phyloP scores from a whole-genome alignment of 2,113 vertebrate genomes.

The Peromyscus polionotus region DNA sequence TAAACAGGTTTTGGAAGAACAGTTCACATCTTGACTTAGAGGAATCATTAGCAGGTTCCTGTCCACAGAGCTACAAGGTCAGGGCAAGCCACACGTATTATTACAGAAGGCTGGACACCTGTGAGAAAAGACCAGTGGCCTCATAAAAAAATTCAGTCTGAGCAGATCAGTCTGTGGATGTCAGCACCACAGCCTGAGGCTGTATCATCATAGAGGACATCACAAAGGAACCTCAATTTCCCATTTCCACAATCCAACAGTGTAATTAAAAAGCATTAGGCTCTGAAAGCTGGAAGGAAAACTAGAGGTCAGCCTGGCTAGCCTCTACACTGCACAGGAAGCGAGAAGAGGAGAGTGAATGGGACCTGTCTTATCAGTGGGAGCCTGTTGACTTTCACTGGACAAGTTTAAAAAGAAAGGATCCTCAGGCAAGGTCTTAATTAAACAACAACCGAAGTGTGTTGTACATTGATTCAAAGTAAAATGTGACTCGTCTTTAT shows the following conservation, averaged over 20 bases:
- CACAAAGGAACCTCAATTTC: background rate
- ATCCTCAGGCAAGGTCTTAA: conserved; percentile 54
- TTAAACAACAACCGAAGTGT: conserved; percentile 25
- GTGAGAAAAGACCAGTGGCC: background rate
- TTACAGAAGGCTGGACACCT: background rate
- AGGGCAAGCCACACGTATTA: background rate
- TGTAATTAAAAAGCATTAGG: background rate
- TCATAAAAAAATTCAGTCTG: background rate
- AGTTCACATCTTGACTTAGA: background rate
- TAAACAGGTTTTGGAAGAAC: background rate
- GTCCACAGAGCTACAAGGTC: background rate
- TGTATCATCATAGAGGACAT: background rate
- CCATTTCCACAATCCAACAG: background rate
- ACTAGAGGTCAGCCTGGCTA: background rate
- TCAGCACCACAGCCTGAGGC: background rate
- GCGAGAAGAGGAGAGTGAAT: background rate
- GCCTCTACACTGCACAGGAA: background rate
- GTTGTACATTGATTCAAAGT: conserved; percentile 16
- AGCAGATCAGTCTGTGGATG: background rate
- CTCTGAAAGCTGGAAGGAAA: conserved; percentile 3
- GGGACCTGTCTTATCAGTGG: conserved; percentile 31
- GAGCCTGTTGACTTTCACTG: conserved; percentile 67
- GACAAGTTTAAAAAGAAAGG: conserved; percentile 66
- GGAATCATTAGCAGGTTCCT: background rate
- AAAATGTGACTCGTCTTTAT: conserved; percentile 33